A percentile compares a stretch with the other conserved stretches of the same genome.
Evolutionary conservation across 2,888 invertebrate species (phyloP).

Genomic region (Tridacna gigas): DNA sequence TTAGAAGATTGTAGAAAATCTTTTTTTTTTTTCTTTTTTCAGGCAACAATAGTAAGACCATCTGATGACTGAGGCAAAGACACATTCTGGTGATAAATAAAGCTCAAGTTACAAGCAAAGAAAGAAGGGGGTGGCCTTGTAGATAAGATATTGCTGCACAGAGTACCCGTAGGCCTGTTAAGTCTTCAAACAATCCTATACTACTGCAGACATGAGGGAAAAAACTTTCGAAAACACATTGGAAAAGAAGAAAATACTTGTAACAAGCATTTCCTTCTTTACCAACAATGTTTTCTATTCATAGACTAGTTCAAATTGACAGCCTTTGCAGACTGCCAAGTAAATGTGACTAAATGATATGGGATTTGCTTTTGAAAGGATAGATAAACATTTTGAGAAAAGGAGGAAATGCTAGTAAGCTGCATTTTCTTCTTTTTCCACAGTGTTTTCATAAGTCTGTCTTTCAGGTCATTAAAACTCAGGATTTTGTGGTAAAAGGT

Average conservation of each 20-base stretch:
- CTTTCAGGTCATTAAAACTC: background rate
- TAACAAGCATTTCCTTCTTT: background rate
- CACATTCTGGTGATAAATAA: too few relatives aligned
- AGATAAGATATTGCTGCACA: too few relatives aligned
- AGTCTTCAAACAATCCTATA: too few relatives aligned
- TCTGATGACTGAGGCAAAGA: background rate
- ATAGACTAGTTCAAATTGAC: too few relatives aligned
- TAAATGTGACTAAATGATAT: too few relatives aligned
- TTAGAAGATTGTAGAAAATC: too few relatives aligned
- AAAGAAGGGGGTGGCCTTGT: too few relatives aligned
- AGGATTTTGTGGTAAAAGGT: background rate
- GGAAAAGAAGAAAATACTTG: background rate
- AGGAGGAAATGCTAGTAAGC: background rate
- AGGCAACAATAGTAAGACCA: background rate
- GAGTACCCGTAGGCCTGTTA: too few relatives aligned
- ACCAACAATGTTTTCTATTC: conserved; percentile 1
- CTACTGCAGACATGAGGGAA: background rate
- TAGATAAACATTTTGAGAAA: background rate
- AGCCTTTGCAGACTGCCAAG: too few relatives aligned
- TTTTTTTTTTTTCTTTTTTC: background rate
- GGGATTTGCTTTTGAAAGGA: too few relatives aligned
- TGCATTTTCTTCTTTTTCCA: background rate
- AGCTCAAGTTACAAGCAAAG: too few relatives aligned
- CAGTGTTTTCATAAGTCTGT: background rate
- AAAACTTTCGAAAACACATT: background rate